Percentiles rank a stretch among this genome's conserved stretches.
Conservation (phyloP, 2,797 vertebrate species). For the Amphiprion clarkii region DNA sequence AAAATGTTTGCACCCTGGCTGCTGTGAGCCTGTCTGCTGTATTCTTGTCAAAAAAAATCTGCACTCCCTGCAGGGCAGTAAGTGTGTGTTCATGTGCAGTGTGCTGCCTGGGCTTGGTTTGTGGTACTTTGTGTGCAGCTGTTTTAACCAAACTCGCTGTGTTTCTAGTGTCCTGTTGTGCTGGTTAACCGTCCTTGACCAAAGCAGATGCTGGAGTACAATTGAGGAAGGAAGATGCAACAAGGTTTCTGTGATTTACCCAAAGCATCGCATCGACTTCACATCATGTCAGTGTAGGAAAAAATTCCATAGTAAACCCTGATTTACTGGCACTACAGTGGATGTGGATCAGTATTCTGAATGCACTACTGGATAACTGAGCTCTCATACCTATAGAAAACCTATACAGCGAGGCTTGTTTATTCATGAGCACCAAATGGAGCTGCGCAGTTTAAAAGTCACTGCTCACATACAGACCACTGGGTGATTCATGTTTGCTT, state of each 20-base stretch:
- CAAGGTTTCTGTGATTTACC: conserved; percentile 9
- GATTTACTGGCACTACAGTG: background rate
- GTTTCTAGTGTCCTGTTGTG: conserved; percentile 21
- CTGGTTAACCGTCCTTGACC: conserved; percentile 45
- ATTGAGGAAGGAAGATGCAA: conserved; percentile 13
- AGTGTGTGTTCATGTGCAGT: background rate
- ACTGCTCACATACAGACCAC: conserved; percentile 44
- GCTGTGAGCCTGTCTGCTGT: conserved; percentile 45
- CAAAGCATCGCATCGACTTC: background rate
- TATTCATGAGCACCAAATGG: conserved; percentile 53
- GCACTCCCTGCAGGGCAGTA: background rate
- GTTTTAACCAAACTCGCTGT: conserved; percentile 7
- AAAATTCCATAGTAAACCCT: background rate
- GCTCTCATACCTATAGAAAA: background rate
- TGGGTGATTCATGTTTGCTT: conserved; percentile 42
- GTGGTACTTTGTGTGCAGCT: conserved; percentile 3
- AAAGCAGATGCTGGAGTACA: conserved; percentile 32
- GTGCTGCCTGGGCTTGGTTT: conserved; percentile 7
- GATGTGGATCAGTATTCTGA: background rate
- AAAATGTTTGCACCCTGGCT: conserved; percentile 49
- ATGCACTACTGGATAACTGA: background rate
- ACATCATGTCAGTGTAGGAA: background rate
- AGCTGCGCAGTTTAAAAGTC: conserved; percentile 42
- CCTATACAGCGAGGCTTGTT: conserved; percentile 22
- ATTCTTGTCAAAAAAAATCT: conserved; percentile 39